Evolutionary conservation across 1,140 invertebrate species (phyloP).

Genomic region (Drosophila chauvacae): DNA sequence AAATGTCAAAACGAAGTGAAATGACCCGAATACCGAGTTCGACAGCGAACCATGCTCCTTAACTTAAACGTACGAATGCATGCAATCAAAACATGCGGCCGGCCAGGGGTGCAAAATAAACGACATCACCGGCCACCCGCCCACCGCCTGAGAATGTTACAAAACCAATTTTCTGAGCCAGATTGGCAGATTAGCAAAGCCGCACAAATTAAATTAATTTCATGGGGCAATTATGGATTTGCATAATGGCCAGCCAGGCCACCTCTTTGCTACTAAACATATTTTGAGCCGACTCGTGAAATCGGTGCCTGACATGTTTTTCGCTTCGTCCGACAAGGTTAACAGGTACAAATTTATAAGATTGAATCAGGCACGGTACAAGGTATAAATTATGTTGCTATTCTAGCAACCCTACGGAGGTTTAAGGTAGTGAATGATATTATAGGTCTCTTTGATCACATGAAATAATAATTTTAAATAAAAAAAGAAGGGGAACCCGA

Average conservation of each 20-base stretch:
- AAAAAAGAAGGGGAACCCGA: neutral
- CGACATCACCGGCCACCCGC: conserved; percentile 10
- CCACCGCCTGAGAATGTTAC: conserved; percentile 15
- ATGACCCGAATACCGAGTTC: conserved; percentile 54
- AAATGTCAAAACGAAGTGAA: conserved; percentile 63
- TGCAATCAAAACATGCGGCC: conserved; percentile 37
- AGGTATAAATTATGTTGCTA: conserved; percentile 7
- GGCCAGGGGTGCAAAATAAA: conserved; percentile 21
- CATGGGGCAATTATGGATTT: conserved; percentile 47
- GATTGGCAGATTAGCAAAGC: conserved; percentile 30
- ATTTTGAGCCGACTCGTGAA: conserved; percentile 15
- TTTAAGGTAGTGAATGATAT: neutral
- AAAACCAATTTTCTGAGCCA: conserved; percentile 30
- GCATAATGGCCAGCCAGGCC: conserved; percentile 26
- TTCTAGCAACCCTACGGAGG: neutral
- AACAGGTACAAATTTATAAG: conserved; percentile 1
- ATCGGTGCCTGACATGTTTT: conserved; percentile 10
- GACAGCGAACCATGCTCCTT: conserved; percentile 59
- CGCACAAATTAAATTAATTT: conserved; percentile 47
- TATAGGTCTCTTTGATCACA: neutral
- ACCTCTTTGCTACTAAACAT: conserved; percentile 10
- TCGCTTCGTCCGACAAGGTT: neutral
- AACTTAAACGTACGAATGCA: conserved; percentile 60
- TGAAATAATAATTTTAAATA: neutral
- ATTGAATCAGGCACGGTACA: neutral